Evolutionary conservation across 2,797 vertebrate species (phyloP).

Genomic region (Cossypha polioptera): DNA sequence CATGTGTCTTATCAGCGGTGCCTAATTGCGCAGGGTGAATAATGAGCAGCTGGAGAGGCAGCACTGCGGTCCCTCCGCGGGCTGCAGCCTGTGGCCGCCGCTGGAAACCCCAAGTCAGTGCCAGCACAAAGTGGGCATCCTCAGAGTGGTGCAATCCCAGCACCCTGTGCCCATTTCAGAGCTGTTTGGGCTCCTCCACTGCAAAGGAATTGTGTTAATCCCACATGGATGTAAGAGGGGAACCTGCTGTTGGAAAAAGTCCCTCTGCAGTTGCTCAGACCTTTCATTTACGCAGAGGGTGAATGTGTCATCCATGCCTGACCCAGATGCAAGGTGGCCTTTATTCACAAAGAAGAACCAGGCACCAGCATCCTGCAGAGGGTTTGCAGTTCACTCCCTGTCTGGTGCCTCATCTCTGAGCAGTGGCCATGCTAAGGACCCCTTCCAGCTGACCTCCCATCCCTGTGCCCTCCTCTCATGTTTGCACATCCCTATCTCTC

Average conservation of each 20-base stretch:
- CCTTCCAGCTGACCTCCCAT: not conserved
- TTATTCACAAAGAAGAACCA: not conserved
- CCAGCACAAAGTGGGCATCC: not conserved
- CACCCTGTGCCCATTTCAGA: not conserved
- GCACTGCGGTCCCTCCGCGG: not conserved
- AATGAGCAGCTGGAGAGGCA: slow-evolving; percentile 40
- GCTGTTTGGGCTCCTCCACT: not conserved
- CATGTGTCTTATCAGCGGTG: not conserved
- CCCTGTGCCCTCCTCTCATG: not conserved
- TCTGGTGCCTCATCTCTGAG: rapidly evolving
- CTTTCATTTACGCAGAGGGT: not conserved
- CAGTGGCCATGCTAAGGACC: not conserved
- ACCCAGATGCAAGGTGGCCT: not conserved
- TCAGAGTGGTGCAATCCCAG: not conserved
- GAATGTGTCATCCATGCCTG: not conserved
- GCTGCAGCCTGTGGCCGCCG: not conserved
- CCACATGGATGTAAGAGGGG: not conserved
- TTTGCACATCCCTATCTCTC: not conserved
- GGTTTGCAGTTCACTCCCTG: not conserved
- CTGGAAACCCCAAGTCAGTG: not conserved
- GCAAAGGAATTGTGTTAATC: not conserved
- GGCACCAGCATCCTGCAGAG: not conserved
- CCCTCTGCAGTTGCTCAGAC: not conserved
- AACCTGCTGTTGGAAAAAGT: not conserved
- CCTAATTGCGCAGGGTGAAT: slow-evolving; percentile 57